Conservation (phyloP, 2,113 vertebrate species). For the Sylvilagus bachmani region DNA sequence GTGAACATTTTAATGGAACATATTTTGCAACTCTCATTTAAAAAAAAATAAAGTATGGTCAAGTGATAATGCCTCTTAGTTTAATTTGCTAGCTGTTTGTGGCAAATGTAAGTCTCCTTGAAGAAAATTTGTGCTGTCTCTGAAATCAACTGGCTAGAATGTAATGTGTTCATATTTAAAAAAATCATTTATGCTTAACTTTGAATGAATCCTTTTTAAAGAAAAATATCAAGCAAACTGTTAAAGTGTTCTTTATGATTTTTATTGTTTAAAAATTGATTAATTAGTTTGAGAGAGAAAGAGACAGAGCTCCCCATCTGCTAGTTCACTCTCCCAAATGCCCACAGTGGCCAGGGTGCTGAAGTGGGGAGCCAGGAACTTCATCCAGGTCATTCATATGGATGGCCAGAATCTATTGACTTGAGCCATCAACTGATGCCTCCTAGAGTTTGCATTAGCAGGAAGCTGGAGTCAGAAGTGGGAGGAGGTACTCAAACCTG, state of each 20-base stretch:
- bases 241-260: background rate
- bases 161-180: background rate
- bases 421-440: too few relatives aligned
- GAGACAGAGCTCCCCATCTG: too few relatives aligned
- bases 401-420: too few relatives aligned
- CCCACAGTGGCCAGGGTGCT: too few relatives aligned
- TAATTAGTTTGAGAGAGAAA: too few relatives aligned
- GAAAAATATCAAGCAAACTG: background rate
- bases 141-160: conserved; percentile 13
- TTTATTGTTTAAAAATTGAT: background rate
- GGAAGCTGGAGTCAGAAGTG: too few relatives aligned
- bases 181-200: background rate
- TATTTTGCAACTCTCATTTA: background rate
- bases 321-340: too few relatives aligned
- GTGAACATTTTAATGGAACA: background rate
- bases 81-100: conserved; percentile 51
- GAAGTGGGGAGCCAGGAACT: too few relatives aligned
- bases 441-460: too few relatives aligned
- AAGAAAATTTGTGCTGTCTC: conserved; percentile 28
- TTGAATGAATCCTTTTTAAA: background rate
- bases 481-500: too few relatives aligned
- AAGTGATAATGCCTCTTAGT: background rate
- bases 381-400: too few relatives aligned
- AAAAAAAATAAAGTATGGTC: background rate
- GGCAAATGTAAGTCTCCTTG: background rate